Conservation (phyloP, 2,113 vertebrate species). For the Aphyosemion australe region DNA sequence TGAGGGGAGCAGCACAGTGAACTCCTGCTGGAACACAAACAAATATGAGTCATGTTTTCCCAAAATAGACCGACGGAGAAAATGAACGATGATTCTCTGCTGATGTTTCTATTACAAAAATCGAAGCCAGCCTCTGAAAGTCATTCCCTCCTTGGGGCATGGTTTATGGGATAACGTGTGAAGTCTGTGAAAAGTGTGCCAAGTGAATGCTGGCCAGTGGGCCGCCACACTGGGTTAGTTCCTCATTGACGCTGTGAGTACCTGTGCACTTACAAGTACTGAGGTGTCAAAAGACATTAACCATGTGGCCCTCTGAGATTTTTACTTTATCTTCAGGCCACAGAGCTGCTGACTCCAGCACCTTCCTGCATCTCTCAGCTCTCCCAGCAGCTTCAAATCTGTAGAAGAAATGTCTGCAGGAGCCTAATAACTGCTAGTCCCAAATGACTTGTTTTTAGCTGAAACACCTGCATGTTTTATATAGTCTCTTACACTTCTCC, state of each 20-base stretch:
- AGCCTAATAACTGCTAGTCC: neutral
- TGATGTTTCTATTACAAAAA: neutral
- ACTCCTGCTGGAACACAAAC: neutral
- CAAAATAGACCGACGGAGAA: neutral
- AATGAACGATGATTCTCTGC: neutral
- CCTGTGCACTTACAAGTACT: conserved; percentile 1
- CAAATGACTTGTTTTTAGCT: too few relatives aligned
- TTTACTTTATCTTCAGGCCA: neutral
- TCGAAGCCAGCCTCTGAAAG: neutral
- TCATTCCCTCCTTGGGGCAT: neutral
- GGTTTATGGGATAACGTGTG: neutral
- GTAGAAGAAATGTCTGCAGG: neutral
- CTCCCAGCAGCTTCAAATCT: neutral
- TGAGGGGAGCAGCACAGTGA: neutral
- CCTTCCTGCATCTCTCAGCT: neutral
- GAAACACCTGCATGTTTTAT: too few relatives aligned
- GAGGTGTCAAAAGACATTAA: conserved; percentile 12
- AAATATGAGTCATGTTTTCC: neutral
- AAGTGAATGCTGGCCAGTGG: neutral
- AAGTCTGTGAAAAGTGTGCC: neutral
- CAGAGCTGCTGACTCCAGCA: neutral
- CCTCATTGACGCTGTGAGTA: neutral
- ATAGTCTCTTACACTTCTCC: too few relatives aligned
- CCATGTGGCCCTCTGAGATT: conserved; percentile 2
- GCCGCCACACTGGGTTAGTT: too few relatives aligned